phyloP scores from a whole-genome alignment of 2,113 vertebrate species.

The Nestor notabilis region DNA sequence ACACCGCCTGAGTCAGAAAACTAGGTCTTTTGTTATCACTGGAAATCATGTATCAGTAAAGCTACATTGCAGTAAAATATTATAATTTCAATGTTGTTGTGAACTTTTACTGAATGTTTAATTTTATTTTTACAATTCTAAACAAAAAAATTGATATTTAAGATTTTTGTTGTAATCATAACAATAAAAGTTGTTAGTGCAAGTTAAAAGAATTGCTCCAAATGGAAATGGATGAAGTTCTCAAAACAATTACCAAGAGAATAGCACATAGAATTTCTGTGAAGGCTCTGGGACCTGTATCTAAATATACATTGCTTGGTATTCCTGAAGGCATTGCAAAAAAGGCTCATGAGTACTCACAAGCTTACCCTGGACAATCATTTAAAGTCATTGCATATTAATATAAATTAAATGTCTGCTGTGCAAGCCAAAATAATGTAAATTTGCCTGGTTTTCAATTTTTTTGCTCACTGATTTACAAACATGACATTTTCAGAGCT shows the following conservation, averaged over 20 bases:
- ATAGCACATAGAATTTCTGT: background rate
- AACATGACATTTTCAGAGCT: background rate
- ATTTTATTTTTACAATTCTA: background rate
- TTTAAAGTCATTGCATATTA: background rate
- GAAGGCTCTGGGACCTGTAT: background rate
- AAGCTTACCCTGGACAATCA: background rate
- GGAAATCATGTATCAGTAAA: background rate
- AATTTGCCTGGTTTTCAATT: background rate
- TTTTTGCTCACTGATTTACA: background rate
- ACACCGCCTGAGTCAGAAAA: background rate
- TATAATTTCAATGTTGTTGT: background rate
- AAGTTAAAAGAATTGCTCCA: background rate
- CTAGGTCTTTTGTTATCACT: background rate
- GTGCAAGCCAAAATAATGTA: background rate
- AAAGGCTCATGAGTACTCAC: background rate
- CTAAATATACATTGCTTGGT: background rate
- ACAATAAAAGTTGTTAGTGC: background rate
- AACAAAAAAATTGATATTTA: background rate
- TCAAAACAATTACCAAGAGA: background rate
- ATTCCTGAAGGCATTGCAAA: background rate
- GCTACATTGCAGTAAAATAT: background rate
- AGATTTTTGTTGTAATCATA: background rate
- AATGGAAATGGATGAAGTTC: background rate
- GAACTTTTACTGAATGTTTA: background rate
- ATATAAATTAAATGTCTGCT: background rate